phyloP scores from a whole-genome alignment of 2,113 vertebrate species.

The Chloropsis cyanopogon region DNA sequence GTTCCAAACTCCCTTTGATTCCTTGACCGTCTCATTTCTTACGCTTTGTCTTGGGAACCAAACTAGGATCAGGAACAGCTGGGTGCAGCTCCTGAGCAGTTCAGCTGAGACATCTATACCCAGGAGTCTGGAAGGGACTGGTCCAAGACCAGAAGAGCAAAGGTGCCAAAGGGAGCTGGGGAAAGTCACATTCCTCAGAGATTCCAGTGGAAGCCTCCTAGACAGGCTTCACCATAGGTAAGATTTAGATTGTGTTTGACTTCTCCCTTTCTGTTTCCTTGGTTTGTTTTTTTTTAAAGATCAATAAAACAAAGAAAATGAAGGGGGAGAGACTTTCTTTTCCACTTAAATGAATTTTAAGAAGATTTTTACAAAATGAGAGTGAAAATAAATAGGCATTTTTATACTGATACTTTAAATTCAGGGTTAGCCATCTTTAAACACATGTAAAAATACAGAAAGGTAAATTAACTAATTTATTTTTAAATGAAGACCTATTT shows the following conservation, averaged over 20 bases:
- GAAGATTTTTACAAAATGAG: background rate
- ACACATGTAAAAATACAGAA: constrained; percentile 38
- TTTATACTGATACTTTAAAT: background rate
- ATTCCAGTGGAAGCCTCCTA: background rate
- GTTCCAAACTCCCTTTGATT: background rate
- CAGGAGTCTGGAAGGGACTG: background rate
- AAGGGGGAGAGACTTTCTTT: background rate
- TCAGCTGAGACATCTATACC: background rate
- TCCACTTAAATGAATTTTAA: background rate
- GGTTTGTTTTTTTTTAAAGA: background rate
- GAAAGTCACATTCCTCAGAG: background rate
- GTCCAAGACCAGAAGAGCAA: background rate
- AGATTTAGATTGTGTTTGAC: background rate
- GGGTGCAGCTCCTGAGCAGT: background rate
- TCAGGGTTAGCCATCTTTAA: background rate
- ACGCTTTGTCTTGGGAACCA: background rate
- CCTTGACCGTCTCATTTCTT: background rate
- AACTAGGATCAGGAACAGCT: background rate
- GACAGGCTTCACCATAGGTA: background rate
- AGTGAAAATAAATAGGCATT: background rate
- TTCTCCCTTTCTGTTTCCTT: background rate
- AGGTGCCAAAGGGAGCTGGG: background rate
- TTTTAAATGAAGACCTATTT: constrained; percentile 44
- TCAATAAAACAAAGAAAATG: background rate
- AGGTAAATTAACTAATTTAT: constrained; percentile 57